Conservation (phyloP, 2,113 vertebrate genomes). For the Origma solitaria region DNA sequence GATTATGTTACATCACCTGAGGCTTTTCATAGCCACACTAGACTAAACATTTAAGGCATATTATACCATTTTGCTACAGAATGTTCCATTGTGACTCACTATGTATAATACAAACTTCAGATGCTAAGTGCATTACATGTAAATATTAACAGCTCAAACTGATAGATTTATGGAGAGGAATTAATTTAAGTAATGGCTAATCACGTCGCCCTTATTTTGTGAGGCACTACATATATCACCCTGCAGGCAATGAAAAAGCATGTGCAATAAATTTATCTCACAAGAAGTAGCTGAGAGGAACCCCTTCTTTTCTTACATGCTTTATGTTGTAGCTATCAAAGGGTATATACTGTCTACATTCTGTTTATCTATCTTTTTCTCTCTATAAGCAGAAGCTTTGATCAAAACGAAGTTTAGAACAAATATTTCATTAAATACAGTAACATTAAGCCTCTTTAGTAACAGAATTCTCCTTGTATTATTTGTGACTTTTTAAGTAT, state of each 20-base stretch:
- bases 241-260: not conserved
- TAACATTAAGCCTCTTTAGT: not conserved
- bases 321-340: not conserved
- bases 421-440: not conserved
- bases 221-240: not conserved
- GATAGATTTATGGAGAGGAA: not conserved
- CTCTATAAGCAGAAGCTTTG: not conserved
- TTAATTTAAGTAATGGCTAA: not conserved
- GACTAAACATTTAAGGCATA: not conserved
- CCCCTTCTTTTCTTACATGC: not conserved
- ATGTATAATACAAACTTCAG: not conserved
- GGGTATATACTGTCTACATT: not conserved
- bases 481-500: not conserved
- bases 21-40: not conserved
- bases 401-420: not conserved
- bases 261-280: not conserved
- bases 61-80: not conserved
- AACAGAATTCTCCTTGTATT: not conserved
- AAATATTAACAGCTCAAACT: not conserved
- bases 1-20: not conserved
- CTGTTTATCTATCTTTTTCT: not conserved
- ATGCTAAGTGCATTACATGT: not conserved
- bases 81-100: not conserved
- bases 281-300: not conserved
- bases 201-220: not conserved